Base-by-base conservation (phyloP, 2,113 vertebrate genomes). In the Aplodontia rufa region DNA sequence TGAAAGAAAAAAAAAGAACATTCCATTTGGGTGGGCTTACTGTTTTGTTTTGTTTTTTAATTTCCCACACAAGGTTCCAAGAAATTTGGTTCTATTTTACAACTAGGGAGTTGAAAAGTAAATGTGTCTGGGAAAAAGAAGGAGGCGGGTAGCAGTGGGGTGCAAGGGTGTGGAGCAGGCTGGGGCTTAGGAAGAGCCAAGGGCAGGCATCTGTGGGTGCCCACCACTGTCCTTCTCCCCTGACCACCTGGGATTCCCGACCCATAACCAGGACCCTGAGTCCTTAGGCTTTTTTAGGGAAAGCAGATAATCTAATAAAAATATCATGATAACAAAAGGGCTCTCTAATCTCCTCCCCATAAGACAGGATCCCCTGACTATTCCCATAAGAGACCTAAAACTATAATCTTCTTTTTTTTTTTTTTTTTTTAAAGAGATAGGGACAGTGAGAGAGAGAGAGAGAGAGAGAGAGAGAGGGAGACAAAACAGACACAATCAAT, bases 1-100 rank as follows among this genome's bases (percentile, higher is more conserved):
- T 68, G 93, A 81, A 94, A 51, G 60, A 49, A 8, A 14, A 42
- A 66, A 51, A 90, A n/a, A 64, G 20, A 22, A 60, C n/a, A 49
- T 49, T 93, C 86, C 64, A 79, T 89, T 53, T 69, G 81, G 82
- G 93, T 95, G 86, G 86, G 93, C 51, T 96, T 82, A 47, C 5
- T 49, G 53, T 81, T 93, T 84, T 78, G 68, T 93, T 91, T 47
- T 58, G 82, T 53, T 42, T 74, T 96, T n/a, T n/a, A n/a, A n/a
- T n/a, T n/a, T 97, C 89, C 79, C 96, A 94, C 69, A 72, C 32
- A 74, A 69, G 8, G 55, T 81, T 96, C 69, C 93, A 97, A 96
- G 95, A 91, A 92, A 94, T 79, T 69, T 69, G 69, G 42, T 83
- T 93, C 62, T 71, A 40, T 87, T 87, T 96, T 83, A 94, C 78